Base-by-base conservation (phyloP, 2,888 invertebrate species). In the Eristalis arbustorum region DNA sequence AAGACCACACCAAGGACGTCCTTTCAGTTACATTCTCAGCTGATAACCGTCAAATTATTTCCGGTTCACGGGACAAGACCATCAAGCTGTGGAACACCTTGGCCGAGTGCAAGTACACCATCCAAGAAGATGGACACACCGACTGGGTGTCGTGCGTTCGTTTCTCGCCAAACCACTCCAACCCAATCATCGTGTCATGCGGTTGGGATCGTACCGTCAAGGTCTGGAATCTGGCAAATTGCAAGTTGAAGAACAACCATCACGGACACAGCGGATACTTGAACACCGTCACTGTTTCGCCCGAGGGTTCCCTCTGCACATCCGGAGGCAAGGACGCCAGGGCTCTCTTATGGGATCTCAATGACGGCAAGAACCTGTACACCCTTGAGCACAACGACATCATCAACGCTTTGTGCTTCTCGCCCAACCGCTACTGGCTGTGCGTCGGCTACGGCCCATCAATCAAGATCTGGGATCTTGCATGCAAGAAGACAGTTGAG, bases 21-120 rank as follows among this genome's bases (percentile, higher is more conserved):
- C 94, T 99, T 91, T 99, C 99, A 89, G 99, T 99, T 90, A 99
- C 99, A 23, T 99, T 99, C 95, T 99, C 99, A 67, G 98, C 98
- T 91, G 99, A 99, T 94, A 99, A 99, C 93, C 96, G 99, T 93
- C 99, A 99, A 94, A 99, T 99, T 92, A 99, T 99, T 8, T 99
- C 99, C 89, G 99, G 99, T 72, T 99, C 99, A 62, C 96, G 99
- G 75, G 99, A 99, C 95, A 98, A 98, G 93, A 98, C 98, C 88
- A 99, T 99, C 94, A 99, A 99, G 94, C 94, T 99, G 93, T 99
- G 99, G 99, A 99, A 99, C 93, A 99, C 99, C 28, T 95, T 99
- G 90, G 99, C 99, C 37, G 99, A 99, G 93, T 99, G 99, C 95
- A 99, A 99, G 94, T 99, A 98, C 94, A 99, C 99, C 89, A 99